Evolutionary conservation across 2,797 vertebrate species (phyloP), one percentile per base, ranked within the genome.

Genomic region (Acipenser ruthenus): DNA sequence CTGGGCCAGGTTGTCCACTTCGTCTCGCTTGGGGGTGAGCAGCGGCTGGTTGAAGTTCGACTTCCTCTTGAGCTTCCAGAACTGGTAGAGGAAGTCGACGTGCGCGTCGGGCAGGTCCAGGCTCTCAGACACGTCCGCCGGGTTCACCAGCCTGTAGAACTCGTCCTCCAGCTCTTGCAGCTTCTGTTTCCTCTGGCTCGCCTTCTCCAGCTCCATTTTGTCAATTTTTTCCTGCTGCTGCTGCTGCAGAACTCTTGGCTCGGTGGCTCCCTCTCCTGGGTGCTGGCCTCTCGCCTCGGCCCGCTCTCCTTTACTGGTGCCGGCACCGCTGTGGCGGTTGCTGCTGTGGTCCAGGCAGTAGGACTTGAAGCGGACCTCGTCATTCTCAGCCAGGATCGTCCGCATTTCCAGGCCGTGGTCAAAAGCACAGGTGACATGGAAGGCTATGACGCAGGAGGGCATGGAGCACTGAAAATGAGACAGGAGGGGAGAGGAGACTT

Each of bases 351-450:
- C 95, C 62, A 95, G 90, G 82, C 96, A 98, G 88, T 93, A 97
- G 11, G 96, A 98, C 79, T 98, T 98, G 85, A 98, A 98, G 76
- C 95, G 96, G 68, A 98, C 96, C 68, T 98, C 96, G 1, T 98
- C 96, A 0, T 98, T 98, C 79, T 98, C 94, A 0, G 93, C 94
- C 77, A 98, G 87, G 69, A 96, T 93, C 71, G 96, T 98, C 79
- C 91, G 80, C 96, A 98, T 98, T 83, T 98, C 95, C 49, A 98
- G 88, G 77, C 90, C 88, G 66, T 91, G 93, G 84, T 98, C 96
- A 59, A 98, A 98, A 82, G 96, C 95, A 88, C 96, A 98, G 0
- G 96, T 98, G 84, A 98, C 96, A 7, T 98, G 96, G 87, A 98
- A 98, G 48, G 95, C 96, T 7, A 95, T 94, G 71, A 97, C 86